phyloP scores from a whole-genome alignment of 2,888 invertebrate species.

The Xylocampa areola region DNA sequence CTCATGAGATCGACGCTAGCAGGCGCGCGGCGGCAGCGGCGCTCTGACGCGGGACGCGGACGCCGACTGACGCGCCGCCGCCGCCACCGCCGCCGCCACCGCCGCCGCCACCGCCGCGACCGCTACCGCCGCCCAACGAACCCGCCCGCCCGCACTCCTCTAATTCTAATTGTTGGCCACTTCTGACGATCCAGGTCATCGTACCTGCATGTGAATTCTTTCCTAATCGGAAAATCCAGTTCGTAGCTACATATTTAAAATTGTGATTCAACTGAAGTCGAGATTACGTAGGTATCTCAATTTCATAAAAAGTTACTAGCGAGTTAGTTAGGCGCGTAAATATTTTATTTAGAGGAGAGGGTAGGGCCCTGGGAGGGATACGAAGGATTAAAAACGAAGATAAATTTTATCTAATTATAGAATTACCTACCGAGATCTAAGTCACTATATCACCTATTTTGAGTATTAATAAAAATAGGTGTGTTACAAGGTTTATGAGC shows the following conservation, averaged over 20 bases:
- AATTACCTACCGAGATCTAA: conserved; percentile 5
- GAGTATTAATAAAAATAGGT: conserved; percentile 35
- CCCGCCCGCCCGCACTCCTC: conserved; percentile 72
- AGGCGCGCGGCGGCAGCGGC: conserved; percentile 63
- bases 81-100: conserved; percentile 31
- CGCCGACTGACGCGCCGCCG: conserved; percentile 69
- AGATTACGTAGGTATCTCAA: conserved; percentile 67
- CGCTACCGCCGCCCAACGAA: conserved; percentile 61
- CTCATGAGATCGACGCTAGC: conserved; percentile 64
- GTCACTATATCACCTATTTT: conserved; percentile 5
- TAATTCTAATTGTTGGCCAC: conserved; percentile 86
- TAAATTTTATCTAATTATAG: conserved; percentile 48
- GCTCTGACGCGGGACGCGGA: conserved; percentile 66
- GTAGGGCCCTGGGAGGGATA: conserved; percentile 43
- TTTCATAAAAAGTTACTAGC: conserved; percentile 80
- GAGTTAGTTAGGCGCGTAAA: conserved; percentile 64
- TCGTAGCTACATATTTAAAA: conserved; percentile 81
- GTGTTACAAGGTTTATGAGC: conserved; percentile 34
- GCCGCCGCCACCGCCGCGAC: conserved; percentile 46
- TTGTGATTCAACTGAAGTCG: conserved; percentile 72
- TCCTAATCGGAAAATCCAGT: conserved; percentile 71
- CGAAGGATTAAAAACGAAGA: conserved; percentile 59
- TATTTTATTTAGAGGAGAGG: conserved; percentile 69
- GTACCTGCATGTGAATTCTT: conserved; percentile 82
- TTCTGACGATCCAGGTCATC: conserved; percentile 85